These are phyloP conservation scores for Pogonognathellus flavescens DNA, from an alignment of 1,140 invertebrate species.

Conservation along the genomic window DNA sequence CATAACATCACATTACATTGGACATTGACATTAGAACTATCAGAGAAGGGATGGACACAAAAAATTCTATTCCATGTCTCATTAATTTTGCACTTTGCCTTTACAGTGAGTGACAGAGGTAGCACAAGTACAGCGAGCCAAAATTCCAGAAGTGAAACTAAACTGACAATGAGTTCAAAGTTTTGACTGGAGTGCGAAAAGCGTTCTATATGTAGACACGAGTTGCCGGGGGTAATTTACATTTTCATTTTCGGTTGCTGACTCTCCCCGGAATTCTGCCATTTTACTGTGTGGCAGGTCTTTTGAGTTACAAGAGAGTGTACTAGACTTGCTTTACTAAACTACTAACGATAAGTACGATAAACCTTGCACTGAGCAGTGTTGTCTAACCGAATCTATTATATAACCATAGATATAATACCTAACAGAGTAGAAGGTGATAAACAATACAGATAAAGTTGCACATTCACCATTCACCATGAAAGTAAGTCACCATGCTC, in stretches of 20 bases:
- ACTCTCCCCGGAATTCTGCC: constrained; percentile 29
- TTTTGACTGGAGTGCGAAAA: constrained; percentile 16
- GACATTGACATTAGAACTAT: neutral
- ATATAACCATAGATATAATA: too few species aligned
- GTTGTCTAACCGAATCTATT: too few species aligned
- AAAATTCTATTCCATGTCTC: constrained; percentile 26
- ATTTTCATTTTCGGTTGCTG: constrained; percentile 6
- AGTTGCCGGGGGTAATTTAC: constrained; percentile 24
- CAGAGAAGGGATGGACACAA: neutral
- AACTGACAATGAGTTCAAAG: neutral
- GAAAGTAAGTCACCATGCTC: too few species aligned
- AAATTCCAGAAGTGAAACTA: neutral
- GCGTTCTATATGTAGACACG: neutral
- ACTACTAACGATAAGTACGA: constrained; percentile 17
- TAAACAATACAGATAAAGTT: too few species aligned
- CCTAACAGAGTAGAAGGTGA: too few species aligned
- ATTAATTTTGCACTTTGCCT: constrained; percentile 44
- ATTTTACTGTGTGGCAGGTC: constrained; percentile 32
- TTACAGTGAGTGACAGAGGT: constrained; percentile 20
- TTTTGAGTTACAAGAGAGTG: constrained; percentile 9
- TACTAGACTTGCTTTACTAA: constrained; percentile 10
- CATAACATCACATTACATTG: neutral
- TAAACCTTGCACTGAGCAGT: too few species aligned
- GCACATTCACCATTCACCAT: too few species aligned
- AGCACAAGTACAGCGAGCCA: neutral